Evolutionary conservation across 1,140 invertebrate genomes (phyloP).

Genomic region (Oedothorax gibbosus): DNA sequence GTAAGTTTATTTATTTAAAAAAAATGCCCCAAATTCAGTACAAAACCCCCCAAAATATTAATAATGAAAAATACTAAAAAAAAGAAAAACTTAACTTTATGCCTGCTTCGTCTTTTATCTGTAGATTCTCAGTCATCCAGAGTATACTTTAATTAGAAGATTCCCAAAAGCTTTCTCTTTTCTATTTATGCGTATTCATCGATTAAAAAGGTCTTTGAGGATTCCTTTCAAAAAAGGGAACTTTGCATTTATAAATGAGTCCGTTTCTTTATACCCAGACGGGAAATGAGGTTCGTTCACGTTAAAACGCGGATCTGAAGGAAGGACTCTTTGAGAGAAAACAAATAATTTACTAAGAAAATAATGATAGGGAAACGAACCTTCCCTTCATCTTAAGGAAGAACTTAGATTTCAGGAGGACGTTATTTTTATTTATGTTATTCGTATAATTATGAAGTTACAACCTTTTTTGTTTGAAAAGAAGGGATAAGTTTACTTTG

Average conservation of each 20-base stretch:
- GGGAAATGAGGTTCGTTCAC: conserved; percentile 23
- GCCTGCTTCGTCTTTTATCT: conserved; percentile 40
- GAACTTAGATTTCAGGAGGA: not conserved
- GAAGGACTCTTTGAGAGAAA: conserved; percentile 11
- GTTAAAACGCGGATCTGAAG: conserved; percentile 4
- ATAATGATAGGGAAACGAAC: not conserved
- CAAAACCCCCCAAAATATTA: too few relatives aligned
- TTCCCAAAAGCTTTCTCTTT: conserved; percentile 38
- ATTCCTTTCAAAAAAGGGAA: conserved; percentile 16
- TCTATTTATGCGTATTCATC: conserved; percentile 20
- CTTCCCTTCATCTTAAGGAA: not conserved
- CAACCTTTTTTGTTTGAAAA: not conserved
- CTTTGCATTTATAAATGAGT: conserved; percentile 44
- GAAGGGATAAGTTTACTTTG: not conserved
- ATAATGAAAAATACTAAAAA: too few relatives aligned
- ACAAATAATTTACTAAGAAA: not conserved
- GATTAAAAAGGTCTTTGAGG: conserved; percentile 55
- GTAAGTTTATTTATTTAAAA: too few relatives aligned
- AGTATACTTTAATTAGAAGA: conserved; percentile 57
- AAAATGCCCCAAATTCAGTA: too few relatives aligned
- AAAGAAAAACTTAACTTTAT: too few relatives aligned
- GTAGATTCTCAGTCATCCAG: conserved; percentile 5
- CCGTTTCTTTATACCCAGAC: conserved; percentile 13
- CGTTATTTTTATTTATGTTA: not conserved
- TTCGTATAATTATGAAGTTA: not conserved